phyloP scores from a whole-genome alignment of 2,113 vertebrate genomes.

The Myotis lucifugus region DNA sequence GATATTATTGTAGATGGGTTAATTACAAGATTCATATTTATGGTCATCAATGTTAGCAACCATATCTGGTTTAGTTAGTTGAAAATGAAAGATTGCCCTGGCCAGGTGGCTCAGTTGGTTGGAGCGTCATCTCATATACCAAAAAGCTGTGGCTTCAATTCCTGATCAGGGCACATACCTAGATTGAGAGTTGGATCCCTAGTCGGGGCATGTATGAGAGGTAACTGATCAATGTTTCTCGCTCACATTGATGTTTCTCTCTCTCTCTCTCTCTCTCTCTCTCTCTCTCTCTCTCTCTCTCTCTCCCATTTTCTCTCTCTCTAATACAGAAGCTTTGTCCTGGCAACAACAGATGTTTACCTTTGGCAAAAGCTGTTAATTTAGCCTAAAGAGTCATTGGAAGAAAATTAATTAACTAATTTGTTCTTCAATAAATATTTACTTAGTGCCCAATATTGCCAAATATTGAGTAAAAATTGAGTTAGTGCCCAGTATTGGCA shows the following conservation, averaged over 20 bases:
- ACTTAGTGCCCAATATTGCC: neutral
- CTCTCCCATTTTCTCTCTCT: neutral
- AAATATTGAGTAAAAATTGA: neutral
- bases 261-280: neutral
- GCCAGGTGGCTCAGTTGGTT: neutral
- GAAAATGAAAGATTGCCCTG: neutral
- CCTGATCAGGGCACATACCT: neutral
- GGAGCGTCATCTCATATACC: neutral
- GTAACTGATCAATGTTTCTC: neutral
- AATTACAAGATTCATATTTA: neutral
- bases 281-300: neutral
- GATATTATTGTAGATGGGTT: neutral
- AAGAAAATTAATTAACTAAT: neutral
- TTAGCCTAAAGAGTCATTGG: neutral
- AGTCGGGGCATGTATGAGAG: neutral
- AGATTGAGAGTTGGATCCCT: neutral
- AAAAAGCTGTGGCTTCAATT: neutral
- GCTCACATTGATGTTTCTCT: neutral
- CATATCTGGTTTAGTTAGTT: neutral
- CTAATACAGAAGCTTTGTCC: neutral
- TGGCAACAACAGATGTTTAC: neutral
- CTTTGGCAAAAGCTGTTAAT: neutral
- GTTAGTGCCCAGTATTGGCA: neutral
- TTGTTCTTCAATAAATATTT: conserved; percentile 23
- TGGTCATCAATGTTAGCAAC: neutral